Percentiles rank a stretch among this genome's conserved stretches.
Evolutionary conservation across 1,140 invertebrate genomes (phyloP).

Genomic region (Chrysomallon squamiferum): DNA sequence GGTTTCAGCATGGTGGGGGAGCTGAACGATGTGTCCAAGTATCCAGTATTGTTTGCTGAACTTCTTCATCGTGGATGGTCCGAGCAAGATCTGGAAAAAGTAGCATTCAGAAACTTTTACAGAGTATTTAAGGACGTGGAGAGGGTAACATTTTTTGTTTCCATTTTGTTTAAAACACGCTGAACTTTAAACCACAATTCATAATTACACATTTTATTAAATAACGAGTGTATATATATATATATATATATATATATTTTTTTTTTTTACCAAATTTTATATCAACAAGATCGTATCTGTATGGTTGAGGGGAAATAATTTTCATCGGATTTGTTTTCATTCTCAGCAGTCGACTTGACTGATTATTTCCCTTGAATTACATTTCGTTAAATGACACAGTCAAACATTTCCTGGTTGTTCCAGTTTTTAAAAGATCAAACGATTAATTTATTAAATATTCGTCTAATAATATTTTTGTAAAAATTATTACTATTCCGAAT

Average conservation of each 20-base stretch:
- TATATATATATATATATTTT: background rate
- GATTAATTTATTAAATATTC: background rate
- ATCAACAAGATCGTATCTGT: background rate
- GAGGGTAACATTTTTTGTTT: slow-evolving; percentile 61
- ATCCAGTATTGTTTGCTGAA: slow-evolving; percentile 81
- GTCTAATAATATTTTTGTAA: background rate
- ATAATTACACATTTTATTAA: background rate
- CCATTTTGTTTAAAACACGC: background rate
- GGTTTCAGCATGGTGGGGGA: slow-evolving; percentile 64
- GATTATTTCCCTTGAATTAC: background rate
- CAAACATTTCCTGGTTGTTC: background rate
- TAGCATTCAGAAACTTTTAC: slow-evolving; percentile 85
- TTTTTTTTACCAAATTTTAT: background rate
- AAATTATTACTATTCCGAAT: background rate
- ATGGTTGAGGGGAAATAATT: background rate
- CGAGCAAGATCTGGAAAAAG: slow-evolving; percentile 82
- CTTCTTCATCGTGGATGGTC: slow-evolving; percentile 79
- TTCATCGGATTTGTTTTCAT: background rate
- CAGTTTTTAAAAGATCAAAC: background rate
- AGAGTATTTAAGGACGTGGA: slow-evolving; percentile 84
- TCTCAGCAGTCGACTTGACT: background rate
- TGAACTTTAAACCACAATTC: background rate
- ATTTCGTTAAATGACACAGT: background rate
- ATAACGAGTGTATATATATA: background rate
- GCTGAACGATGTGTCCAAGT: slow-evolving; percentile 88